These are phyloP conservation scores for Lithophane socia DNA, from an alignment of 2,888 invertebrate genomes.

Conservation along the genomic window DNA sequence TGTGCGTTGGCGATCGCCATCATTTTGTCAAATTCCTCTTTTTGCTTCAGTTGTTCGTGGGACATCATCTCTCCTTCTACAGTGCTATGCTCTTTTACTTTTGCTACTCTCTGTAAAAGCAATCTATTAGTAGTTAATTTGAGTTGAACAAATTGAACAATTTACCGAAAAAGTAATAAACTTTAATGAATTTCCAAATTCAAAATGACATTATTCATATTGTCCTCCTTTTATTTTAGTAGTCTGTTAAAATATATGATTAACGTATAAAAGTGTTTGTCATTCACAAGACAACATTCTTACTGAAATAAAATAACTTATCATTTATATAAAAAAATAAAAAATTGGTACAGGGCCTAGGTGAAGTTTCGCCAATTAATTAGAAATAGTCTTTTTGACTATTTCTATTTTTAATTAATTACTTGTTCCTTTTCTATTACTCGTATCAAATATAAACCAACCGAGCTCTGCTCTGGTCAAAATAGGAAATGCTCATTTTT, in stretches of 20 bases:
- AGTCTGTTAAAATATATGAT: too few species aligned
- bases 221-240: too few species aligned
- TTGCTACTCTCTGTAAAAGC: constrained; percentile 72
- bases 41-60: constrained; percentile 93
- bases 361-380: not conserved
- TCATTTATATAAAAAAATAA: too few species aligned
- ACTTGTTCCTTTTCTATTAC: not conserved
- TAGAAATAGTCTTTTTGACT: not conserved
- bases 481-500: too few species aligned
- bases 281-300: too few species aligned
- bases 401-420: too few species aligned
- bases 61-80: constrained; percentile 86
- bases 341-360: not conserved
- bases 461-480: too few species aligned
- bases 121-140: not conserved
- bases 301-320: too few species aligned
- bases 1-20: constrained; percentile 91
- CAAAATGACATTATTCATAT: not conserved
- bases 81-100: constrained; percentile 80
- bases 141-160: not conserved
- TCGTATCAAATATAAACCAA: not conserved
- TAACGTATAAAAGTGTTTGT: too few species aligned
- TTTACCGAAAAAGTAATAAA: not conserved
- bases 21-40: constrained; percentile 92
- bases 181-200: not conserved